phyloP scores from a whole-genome alignment of 2,797 vertebrate genomes.

The Rhinoraja longicauda region DNA sequence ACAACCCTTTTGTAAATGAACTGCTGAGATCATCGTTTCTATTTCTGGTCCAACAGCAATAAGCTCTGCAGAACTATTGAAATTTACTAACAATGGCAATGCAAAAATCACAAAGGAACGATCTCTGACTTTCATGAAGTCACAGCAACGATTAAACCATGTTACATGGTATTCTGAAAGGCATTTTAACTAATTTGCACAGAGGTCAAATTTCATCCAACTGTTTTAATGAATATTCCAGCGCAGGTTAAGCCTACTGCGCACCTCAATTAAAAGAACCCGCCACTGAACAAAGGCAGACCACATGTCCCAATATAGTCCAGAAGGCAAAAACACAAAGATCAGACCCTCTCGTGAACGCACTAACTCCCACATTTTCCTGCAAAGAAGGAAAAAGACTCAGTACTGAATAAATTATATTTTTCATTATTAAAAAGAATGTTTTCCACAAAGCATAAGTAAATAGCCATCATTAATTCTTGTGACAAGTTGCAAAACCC shows the following conservation, averaged over 20 bases:
- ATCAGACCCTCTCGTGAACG: not conserved
- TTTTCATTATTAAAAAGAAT: not conserved
- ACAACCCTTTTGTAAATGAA: not conserved
- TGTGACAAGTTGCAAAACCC: not conserved
- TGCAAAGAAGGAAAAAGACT: not conserved
- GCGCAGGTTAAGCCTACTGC: not conserved
- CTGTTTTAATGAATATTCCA: slow-evolving; percentile 2
- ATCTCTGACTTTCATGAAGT: not conserved
- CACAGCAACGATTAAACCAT: slow-evolving; percentile 12
- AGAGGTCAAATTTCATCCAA: not conserved
- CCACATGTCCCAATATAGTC: not conserved
- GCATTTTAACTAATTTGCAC: not conserved
- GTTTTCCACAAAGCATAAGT: not conserved
- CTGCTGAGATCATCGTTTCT: not conserved
- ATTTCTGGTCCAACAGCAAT: not conserved
- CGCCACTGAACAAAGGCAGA: not conserved
- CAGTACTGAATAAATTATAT: not conserved
- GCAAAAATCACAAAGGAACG: not conserved
- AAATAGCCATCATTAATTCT: not conserved
- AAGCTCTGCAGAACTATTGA: not conserved
- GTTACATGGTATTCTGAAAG: not conserved
- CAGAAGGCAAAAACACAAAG: not conserved
- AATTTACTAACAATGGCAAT: not conserved
- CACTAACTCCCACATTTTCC: not conserved
- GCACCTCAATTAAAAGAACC: not conserved